phyloP scores from a whole-genome alignment of 2,888 invertebrate genomes.

The Pinctada fucata region DNA sequence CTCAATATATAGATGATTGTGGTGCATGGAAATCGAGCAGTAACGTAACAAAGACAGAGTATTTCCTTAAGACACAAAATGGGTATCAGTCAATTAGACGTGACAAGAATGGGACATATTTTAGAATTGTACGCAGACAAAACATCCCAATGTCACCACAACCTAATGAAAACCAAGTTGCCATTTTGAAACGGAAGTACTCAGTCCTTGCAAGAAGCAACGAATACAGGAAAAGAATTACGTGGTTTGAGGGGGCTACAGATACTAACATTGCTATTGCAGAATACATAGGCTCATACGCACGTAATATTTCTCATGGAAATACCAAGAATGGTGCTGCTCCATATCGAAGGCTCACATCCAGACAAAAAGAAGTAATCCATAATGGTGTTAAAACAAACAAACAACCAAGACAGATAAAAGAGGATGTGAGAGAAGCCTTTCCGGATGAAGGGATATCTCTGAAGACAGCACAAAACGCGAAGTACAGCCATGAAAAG shows the following conservation, averaged over 20 bases:
- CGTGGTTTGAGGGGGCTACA: conserved; percentile 6
- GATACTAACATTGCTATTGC: background rate
- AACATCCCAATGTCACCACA: conserved; percentile 11
- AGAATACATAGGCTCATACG: conserved; percentile 10
- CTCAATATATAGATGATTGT: conserved; percentile 25
- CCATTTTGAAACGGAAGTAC: conserved; percentile 9
- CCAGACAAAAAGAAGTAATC: background rate
- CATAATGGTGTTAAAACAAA: background rate
- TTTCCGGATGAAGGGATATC: conserved; percentile 4
- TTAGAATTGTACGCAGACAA: background rate
- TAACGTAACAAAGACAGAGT: conserved; percentile 10
- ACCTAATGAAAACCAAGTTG: background rate
- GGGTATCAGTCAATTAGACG: background rate
- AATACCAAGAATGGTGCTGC: background rate
- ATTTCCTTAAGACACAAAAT: conserved; percentile 7
- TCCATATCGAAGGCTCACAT: conserved; percentile 8
- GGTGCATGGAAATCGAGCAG: conserved; percentile 16
- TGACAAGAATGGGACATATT: background rate
- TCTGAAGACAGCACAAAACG: background rate
- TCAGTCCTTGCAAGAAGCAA: background rate
- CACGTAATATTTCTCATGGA: background rate
- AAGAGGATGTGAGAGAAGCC: background rate
- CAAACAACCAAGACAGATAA: background rate
- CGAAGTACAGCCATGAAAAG: background rate
- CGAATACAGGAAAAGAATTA: conserved; percentile 12